Evolutionary conservation across 2,888 invertebrate species (phyloP), one percentile per base, ranked within the genome.

Genomic region (Drosophila pseudotalamancana): DNA sequence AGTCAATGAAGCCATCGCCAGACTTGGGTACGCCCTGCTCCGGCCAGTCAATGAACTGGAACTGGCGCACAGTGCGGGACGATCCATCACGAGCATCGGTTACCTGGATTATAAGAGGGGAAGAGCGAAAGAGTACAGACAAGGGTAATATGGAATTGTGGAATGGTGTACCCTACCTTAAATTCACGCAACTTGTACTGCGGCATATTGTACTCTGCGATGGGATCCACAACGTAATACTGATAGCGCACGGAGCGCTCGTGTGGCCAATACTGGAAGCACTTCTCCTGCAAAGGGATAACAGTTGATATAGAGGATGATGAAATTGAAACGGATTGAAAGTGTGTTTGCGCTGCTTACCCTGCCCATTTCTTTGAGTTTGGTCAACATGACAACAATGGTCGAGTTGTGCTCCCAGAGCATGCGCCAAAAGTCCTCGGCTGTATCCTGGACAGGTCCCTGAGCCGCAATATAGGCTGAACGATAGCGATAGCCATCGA

Each of bases 351-450:
- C 1, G 6, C 2, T n/a, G 92, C 96, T 93, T 92, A 97, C 97
- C 91, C 99, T 93, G 88, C 99, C 98, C 97, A 99, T 98, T 92
- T 99, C 99, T 90, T 98, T 96, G 62, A 99, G 93, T 91, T 99
- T 99, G 12, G 99, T 99, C 80, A 99, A 92, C 99, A 99, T 99
- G 23, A 99, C 99, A 72, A 99, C 96, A 90, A 99, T 99, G 34
- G 98, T 99, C 1, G 99, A 99, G 91, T 99, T 99, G 91, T 99
- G 99, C 90, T 99, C 99, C 99, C 99, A 99, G 37, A 99, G 93
- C 99, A 99, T 99, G 65, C 99, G 94, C 99, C 99, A 99, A 91
- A 99, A 97, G 91, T 99, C 99, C 86, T 99, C 99, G 0, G 98
- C 97, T 0, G 99, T 99, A 89, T 99, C 98, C 49, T 96, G 95